Conservation (phyloP, 2,888 invertebrate species). For the Sphaeridia pumilis region DNA sequence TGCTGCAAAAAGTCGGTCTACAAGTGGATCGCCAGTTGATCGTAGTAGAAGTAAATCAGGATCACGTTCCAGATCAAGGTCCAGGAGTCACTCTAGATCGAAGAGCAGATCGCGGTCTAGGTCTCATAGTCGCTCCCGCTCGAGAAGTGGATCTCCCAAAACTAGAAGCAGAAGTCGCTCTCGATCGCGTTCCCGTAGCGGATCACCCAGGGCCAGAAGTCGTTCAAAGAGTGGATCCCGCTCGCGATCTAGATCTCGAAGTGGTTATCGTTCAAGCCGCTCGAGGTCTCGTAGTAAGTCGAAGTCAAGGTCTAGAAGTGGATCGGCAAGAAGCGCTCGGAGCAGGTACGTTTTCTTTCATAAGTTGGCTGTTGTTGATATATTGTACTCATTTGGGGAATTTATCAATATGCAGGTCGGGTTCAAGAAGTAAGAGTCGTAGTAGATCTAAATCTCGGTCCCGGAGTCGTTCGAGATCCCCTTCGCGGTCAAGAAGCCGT, state of each 20-base stretch:
- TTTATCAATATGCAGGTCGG: background rate
- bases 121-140: background rate
- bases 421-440: background rate
- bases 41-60: conserved; percentile 32
- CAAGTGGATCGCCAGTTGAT: too few species aligned
- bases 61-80: conserved; percentile 33
- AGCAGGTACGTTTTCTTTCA: background rate
- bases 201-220: background rate
- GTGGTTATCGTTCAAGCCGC: conserved; percentile 35
- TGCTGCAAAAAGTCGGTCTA: too few species aligned
- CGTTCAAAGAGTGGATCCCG: conserved; percentile 37
- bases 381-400: background rate
- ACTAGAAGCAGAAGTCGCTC: background rate
- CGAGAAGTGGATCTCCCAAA: conserved; percentile 1
- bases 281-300: conserved; percentile 3
- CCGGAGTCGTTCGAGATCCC: conserved; percentile 38
- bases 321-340: background rate
- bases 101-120: conserved; percentile 19
- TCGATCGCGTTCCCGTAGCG: background rate
- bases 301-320: conserved; percentile 31
- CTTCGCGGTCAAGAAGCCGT: conserved; percentile 35
- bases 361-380: background rate
- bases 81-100: conserved; percentile 28
- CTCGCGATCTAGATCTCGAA: conserved; percentile 36
- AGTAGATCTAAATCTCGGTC: conserved; percentile 23